Evolutionary conservation across 2,113 vertebrate genomes (phyloP), one percentile per base, ranked within the genome.

Genomic region (Spea multiplicata): DNA sequence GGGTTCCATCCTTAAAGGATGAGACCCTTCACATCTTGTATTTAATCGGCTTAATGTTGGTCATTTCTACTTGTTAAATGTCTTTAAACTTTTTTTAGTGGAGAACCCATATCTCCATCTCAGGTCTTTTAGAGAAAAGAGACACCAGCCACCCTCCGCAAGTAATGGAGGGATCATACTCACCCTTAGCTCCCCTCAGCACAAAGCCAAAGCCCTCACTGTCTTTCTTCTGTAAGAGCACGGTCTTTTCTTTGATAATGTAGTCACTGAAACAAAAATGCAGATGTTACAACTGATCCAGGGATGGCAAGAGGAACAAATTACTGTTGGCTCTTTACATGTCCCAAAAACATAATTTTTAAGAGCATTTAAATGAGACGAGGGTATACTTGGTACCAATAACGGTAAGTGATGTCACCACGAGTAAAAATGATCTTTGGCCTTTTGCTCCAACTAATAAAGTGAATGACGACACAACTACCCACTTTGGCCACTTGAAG

Each of bases 171-270:
- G 62, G 65, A 74, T 61, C 57, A 59, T 69, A 64, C 91, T 93
- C 89, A 97, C 95, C 95, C 93, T 97, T 97, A 84, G 95, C 95
- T 59, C 95, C 95, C 85, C 95, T 89, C 68, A 97, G 92, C 86
- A 97, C 95, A 85, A 97, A 97, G 80, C 95, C 95, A 17, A 97
- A 97, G 9, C 95, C 95, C 85, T 97, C 95, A n/a, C 93, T 97
- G 91, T 97, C 95, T 86, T 95, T 95, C 86, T 97, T 97, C 91
- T 96, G 95, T 83, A 96, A 90, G 62, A 96, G 87, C 65, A 97
- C 95, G 0, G 95, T 94, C 91, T 97, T 97, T 90, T 97, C 95
- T 86, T 96, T 96, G 85, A 97, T 96, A 88, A 97, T 95, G 86
- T 96, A 97, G 92, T 96, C 95, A 88, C 95, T 96, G 75, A 68